Base-by-base conservation (phyloP, 2,888 invertebrate species). In the Biston betularia region DNA sequence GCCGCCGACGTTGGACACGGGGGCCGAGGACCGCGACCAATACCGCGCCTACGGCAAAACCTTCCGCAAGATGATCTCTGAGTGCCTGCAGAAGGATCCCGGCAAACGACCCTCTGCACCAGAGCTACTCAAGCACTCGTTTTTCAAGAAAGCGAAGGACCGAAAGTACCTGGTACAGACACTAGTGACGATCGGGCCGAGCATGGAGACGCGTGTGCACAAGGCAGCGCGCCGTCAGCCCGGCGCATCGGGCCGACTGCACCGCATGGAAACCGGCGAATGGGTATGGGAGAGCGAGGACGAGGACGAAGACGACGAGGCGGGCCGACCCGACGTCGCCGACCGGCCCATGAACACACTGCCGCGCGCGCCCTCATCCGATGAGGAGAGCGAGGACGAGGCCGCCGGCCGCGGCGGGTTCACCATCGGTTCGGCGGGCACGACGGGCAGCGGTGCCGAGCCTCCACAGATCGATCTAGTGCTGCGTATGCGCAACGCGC, bases 211-310 rank as follows among this genome's bases (percentile, higher is more conserved):
- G 45, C 96, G 98, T 79, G 98, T 98, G 61, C 98, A 98, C 90
- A 98, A 98, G 92, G 96, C 96, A 66, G 95, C 96, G 71, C 96
- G 96, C 84, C 95, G 98, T 71, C 97, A 97, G 89, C 98, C 98
- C 0, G 98, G 98, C 38, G 96, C 98, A 0, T 97, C 97, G 33
- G 97, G 97, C 14, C 95, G 97, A 0, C 93, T 98, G 72, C 98
- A 98, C 89, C 96, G 99, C 81, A 99, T 98, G 75, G 97, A 98
- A 79, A 98, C 98, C 34, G 99, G 99, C 45, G 98, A 98, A 87
- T 99, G 99, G 99, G 98, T 98, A 69, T 99, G 99, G 99, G 98
- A 98, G 68, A 98, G 98, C 79, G 98, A 98, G 82, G 98, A 98
- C 82, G 97, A 98, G 82, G 98, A 98, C 82, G 97, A 58, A 78